Conservation (phyloP, 2,888 invertebrate genomes). For the Trissolcus brochymenae region DNA sequence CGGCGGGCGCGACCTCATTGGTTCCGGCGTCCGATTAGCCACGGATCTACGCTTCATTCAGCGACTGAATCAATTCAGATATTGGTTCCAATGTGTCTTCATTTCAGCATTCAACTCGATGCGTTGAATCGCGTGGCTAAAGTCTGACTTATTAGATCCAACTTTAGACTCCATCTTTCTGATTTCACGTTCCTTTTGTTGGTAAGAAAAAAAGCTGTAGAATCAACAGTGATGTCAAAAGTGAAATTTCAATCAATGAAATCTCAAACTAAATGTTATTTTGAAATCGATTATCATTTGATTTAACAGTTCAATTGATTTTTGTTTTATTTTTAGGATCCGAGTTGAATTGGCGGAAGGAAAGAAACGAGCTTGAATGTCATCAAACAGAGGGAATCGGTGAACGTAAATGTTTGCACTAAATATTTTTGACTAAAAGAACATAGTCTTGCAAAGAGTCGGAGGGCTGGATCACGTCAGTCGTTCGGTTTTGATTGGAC, state of each 20-base stretch:
- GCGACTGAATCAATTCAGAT: slow-evolving; percentile 11
- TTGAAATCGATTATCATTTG: too few relatives aligned
- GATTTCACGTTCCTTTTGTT: background rate
- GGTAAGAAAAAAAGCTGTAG: background rate
- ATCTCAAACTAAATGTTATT: too few relatives aligned
- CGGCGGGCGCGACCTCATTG: slow-evolving; percentile 38
- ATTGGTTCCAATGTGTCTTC: slow-evolving; percentile 7
- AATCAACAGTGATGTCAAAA: background rate
- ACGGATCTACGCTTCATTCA: slow-evolving; percentile 36
- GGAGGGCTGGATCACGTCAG: slow-evolving; percentile 64
- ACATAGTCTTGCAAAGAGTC: slow-evolving; percentile 22
- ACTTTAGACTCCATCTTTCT: background rate
- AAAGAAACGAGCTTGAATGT: too few relatives aligned
- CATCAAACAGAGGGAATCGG: slow-evolving; percentile 9
- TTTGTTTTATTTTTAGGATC: too few relatives aligned
- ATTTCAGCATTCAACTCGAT: slow-evolving; percentile 21
- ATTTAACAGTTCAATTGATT: too few relatives aligned
- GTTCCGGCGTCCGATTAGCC: slow-evolving; percentile 47
- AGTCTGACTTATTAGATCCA: background rate
- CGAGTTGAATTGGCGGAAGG: too few relatives aligned
- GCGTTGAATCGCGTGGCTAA: slow-evolving; percentile 5
- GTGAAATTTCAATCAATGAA: background rate
- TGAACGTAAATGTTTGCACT: slow-evolving; percentile 23
- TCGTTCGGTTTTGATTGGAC: slow-evolving; percentile 64
- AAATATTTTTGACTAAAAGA: slow-evolving; percentile 39